phyloP scores from a whole-genome alignment of 2,888 invertebrate species.

The Noctua pronuba region DNA sequence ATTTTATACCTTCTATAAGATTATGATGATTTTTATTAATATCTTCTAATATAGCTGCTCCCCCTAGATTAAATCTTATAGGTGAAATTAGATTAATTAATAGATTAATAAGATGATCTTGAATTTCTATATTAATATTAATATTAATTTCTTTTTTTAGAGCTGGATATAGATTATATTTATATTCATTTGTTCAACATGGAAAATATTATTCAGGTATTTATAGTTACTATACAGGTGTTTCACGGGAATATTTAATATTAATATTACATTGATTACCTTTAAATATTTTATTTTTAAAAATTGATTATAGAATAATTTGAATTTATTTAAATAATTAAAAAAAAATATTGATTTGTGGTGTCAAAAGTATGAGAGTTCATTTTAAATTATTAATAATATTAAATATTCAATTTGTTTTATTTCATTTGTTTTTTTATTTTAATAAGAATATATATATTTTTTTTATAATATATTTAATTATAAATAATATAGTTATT shows the following conservation, averaged over 20 bases:
- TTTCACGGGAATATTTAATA: conserved; percentile 90
- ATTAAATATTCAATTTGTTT: conserved; percentile 87
- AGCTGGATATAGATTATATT: conserved; percentile 83
- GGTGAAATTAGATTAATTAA: conserved; percentile 92
- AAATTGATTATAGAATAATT: conserved; percentile 87
- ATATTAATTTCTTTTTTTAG: conserved; percentile 58
- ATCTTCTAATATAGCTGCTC: conserved; percentile 92
- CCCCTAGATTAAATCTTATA: conserved; percentile 92
- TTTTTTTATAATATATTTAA: conserved; percentile 84
- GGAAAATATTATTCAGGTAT: conserved; percentile 88
- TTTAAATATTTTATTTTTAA: conserved; percentile 91
- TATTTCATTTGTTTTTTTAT: conserved; percentile 88
- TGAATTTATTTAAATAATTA: conserved; percentile 92
- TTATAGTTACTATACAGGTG: conserved; percentile 87
- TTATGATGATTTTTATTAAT: conserved; percentile 92
- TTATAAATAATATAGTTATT: conserved; percentile 83
- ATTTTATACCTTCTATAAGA: conserved; percentile 90
- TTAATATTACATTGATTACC: conserved; percentile 92
- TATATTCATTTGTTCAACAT: conserved; percentile 92
- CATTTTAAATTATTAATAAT: conserved; percentile 87
- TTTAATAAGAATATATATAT: conserved; percentile 83
- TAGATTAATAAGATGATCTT: conserved; percentile 89
- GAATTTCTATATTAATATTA: conserved; percentile 88
- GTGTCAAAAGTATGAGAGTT: conserved; percentile 89
- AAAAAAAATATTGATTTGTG: conserved; percentile 88